A percentile compares a stretch with the other conserved stretches of the same genome.
These are phyloP conservation scores for Paramisgurnus dabryanus DNA, from an alignment of 2,113 vertebrate genomes.

Conservation along the genomic window DNA sequence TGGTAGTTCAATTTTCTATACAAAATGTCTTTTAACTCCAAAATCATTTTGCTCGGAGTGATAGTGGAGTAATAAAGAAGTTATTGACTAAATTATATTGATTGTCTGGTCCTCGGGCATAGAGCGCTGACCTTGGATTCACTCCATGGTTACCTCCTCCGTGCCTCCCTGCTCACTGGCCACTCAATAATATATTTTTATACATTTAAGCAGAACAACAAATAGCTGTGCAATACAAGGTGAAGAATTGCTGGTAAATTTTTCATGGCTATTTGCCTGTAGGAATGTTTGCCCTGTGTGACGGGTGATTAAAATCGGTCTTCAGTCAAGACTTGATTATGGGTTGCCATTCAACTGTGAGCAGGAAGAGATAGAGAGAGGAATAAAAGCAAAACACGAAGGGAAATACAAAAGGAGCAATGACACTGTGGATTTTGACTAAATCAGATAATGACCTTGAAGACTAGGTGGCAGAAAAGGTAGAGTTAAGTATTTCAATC, in stretches of 20 bases:
- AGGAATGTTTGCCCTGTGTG: conserved; percentile 74
- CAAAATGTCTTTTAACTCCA: conserved; percentile 96
- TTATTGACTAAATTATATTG: conserved; percentile 99
- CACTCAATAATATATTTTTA: conserved; percentile 99
- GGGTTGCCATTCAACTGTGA: conserved; percentile 71
- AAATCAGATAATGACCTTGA: conserved; percentile 78
- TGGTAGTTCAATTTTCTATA: conserved; percentile 86
- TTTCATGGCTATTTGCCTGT: conserved; percentile 81
- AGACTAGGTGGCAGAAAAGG: conserved; percentile 61
- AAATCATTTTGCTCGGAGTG: conserved; percentile 96
- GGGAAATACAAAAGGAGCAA: conserved; percentile 51
- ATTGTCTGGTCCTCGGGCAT: conserved; percentile 96
- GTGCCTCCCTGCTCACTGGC: conserved; percentile 86
- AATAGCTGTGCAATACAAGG: conserved; percentile 87
- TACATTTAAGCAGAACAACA: conserved; percentile 93
- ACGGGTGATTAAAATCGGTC: conserved; percentile 76
- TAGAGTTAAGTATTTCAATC: conserved; percentile 68
- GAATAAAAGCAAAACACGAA: conserved; percentile 35
- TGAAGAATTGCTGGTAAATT: conserved; percentile 86
- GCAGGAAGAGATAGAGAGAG: conserved; percentile 1
- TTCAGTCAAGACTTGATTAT: conserved; percentile 76
- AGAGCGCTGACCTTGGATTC: conserved; percentile 93
- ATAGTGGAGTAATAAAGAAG: conserved; percentile 98
- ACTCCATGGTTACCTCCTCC: conserved; percentile 90
- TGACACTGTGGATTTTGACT: conserved; percentile 64